A percentile compares a stretch with the other conserved stretches of the same genome.
phyloP scores from a whole-genome alignment of 2,113 vertebrate genomes.

The Colaptes auratus region DNA sequence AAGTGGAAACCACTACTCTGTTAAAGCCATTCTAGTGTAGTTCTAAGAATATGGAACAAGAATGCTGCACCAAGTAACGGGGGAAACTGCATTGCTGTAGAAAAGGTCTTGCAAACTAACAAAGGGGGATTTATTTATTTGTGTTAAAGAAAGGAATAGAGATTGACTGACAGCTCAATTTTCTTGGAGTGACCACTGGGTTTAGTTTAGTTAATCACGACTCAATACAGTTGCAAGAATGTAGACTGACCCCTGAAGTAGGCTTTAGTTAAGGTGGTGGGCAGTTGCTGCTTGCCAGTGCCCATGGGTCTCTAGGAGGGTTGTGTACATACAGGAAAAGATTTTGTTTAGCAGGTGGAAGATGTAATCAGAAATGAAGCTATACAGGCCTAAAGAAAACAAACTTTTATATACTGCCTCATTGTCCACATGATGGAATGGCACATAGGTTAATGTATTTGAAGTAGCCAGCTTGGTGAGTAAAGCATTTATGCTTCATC shows the following conservation, averaged over 20 bases:
- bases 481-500: not conserved
- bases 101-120: not conserved
- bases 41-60: not conserved
- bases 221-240: fast-evolving
- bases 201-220: not conserved
- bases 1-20: not conserved
- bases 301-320: not conserved
- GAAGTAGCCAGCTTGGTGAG: not conserved
- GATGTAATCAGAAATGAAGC: not conserved
- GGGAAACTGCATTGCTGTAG: not conserved
- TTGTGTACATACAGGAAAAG: not conserved
- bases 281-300: not conserved
- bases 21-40: not conserved
- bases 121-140: not conserved
- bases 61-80: not conserved
- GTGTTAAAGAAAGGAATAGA: not conserved
- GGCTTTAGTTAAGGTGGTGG: not conserved
- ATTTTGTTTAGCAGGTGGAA: not conserved
- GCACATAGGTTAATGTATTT: not conserved
- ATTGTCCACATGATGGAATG: fast-evolving
- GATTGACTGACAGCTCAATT: not conserved
- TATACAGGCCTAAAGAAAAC: not conserved
- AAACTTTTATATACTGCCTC: not conserved
- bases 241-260: not conserved
- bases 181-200: not conserved